Evolutionary conservation across 2,797 vertebrate species (phyloP).

Genomic region (Argya squamiceps): DNA sequence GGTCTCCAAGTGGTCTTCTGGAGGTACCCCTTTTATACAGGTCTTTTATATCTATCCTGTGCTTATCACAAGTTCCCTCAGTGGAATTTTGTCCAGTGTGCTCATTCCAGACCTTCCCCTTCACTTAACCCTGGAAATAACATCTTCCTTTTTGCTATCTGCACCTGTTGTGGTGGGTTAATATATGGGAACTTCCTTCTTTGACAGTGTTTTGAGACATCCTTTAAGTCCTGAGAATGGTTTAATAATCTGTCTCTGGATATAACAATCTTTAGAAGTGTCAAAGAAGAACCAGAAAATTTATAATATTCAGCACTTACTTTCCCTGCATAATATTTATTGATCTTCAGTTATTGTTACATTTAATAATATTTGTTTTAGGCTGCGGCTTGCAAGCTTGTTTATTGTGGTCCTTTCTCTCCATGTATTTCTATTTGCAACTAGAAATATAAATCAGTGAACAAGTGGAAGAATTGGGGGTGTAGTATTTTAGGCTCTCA

Average conservation of each 20-base stretch:
- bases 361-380: neutral
- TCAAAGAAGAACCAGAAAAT: neutral
- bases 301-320: neutral
- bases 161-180: neutral
- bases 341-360: neutral
- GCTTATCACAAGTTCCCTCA: accelerated
- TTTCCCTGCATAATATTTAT: neutral
- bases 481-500: neutral
- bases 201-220: neutral
- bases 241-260: neutral
- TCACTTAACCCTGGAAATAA: neutral
- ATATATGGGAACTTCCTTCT: neutral
- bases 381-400: neutral
- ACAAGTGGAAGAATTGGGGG: neutral
- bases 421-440: neutral
- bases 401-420: neutral
- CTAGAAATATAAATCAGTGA: neutral
- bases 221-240: too few species aligned
- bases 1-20: neutral
- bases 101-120: neutral
- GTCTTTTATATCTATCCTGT: neutral
- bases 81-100: neutral
- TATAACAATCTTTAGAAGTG: neutral
- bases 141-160: neutral
- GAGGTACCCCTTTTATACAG: neutral